A percentile compares a stretch with the other conserved stretches of the same genome.
Evolutionary conservation across 1,140 invertebrate species (phyloP).

Genomic region (Druon quercuslanigerum): DNA sequence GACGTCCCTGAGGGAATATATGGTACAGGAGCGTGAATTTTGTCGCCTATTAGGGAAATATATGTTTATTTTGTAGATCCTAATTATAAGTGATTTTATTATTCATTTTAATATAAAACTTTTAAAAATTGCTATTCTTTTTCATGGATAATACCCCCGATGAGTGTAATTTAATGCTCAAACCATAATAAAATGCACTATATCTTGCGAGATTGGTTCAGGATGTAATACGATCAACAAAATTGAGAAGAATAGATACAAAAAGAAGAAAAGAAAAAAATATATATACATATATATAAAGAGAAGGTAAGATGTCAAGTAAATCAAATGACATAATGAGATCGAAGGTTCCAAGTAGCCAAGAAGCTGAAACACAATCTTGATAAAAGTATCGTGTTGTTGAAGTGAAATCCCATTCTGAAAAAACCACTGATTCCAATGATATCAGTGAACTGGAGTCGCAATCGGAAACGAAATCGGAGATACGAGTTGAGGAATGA

Average conservation of each 20-base stretch:
- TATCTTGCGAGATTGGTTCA: background rate
- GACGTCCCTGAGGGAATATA: background rate
- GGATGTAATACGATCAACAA: background rate
- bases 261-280: background rate
- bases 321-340: conserved; percentile 22
- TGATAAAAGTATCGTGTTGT: conserved; percentile 17
- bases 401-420: background rate
- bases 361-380: background rate
- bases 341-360: background rate
- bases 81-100: background rate
- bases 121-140: too few relatives aligned
- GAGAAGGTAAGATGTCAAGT: background rate
- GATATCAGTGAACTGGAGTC: conserved; percentile 17
- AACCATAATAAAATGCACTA: too few relatives aligned
- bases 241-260: background rate
- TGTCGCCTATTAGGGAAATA: background rate
- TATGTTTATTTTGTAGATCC: background rate
- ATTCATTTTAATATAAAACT: background rate
- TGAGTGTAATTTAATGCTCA: too few relatives aligned
- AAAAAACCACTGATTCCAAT: background rate
- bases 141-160: too few relatives aligned
- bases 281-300: background rate
- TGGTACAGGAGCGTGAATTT: conserved; percentile 4
- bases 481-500: conserved; percentile 14
- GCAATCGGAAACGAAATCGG: conserved; percentile 10